Evolutionary conservation across 1,140 invertebrate species (phyloP).

Genomic region (Helicorthomorpha holstii): DNA sequence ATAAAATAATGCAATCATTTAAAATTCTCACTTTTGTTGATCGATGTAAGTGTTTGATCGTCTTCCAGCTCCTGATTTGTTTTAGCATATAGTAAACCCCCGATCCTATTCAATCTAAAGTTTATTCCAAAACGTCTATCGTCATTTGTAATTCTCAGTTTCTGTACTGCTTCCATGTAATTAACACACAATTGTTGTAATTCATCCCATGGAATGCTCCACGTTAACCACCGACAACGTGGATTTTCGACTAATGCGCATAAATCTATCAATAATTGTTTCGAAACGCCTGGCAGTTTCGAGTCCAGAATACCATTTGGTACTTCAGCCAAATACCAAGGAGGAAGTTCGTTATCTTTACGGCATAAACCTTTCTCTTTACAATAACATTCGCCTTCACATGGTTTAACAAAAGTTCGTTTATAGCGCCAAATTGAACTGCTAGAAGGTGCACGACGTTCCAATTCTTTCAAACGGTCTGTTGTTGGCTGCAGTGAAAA

Average conservation of each 20-base stretch:
- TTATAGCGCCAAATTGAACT: not conserved
- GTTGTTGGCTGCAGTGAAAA: not conserved
- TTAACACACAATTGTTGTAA: not conserved
- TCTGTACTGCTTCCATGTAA: not conserved
- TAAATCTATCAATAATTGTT: not conserved
- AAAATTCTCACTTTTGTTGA: too few species aligned
- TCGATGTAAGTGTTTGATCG: too few species aligned
- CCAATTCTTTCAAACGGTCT: not conserved
- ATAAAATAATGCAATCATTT: too few species aligned
- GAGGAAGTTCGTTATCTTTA: not conserved
- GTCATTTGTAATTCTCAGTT: not conserved
- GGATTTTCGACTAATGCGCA: not conserved
- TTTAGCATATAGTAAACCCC: too few species aligned
- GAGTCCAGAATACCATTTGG: not conserved
- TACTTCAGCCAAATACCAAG: not conserved
- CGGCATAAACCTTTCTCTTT: not conserved
- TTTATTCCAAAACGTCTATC: not conserved
- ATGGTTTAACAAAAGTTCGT: not conserved
- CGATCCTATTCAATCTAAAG: not conserved
- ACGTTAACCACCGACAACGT: not conserved
- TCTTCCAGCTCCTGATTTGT: too few species aligned
- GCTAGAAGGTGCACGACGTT: not conserved
- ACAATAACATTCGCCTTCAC: conserved; percentile 1
- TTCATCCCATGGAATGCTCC: not conserved
- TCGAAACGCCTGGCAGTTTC: not conserved